Base-by-base conservation (phyloP, 2,113 vertebrate genomes). In the Spizaetus ornatus region DNA sequence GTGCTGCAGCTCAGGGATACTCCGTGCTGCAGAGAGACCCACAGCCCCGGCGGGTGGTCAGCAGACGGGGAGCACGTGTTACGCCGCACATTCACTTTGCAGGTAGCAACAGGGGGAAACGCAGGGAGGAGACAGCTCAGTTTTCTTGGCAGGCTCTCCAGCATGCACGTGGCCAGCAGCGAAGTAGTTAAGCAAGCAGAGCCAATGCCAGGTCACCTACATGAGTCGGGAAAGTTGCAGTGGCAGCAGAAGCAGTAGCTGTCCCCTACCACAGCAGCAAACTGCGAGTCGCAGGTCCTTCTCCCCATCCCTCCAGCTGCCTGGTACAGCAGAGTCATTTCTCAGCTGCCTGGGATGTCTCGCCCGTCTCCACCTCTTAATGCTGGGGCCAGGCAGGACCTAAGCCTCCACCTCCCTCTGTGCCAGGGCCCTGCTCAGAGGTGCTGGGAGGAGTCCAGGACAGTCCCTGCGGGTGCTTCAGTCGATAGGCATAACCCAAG, bases 101-200 rank as follows among this genome's bases (percentile, higher is more conserved):
- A 66, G 88, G 40, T 7, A 55, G 23, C 36, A 53, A 13, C 8
- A n/a, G 29, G 18, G 19, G 10, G 16, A 74, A 65, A 45, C 7
- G 9, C 32, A 45, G 22, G 38, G 50, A 66, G 52, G 47, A 82
- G 53, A n/a, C 18, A n/a, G 43, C 11, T 20, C n/a, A 40, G 29
- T 26, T 82, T 77, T 42, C 65, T 29, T 38, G 25, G 17, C 76
- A 79, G 48, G 45, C n/a, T 55, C 18, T 38, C 20, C 47, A 40
- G 43, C 9, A 1, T 1, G 6, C 45, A 50, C 0, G 0, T 7
- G 48, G 48, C 50, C 66, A 66, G 90, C 26, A 67, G 52, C 2
- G 3, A 47, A 55, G 56, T 36, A 85, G 89, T 80, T 76, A 80
- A 94, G 34, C 31, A 59, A 73, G 43, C 32, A 10, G 38, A 82